phyloP scores from a whole-genome alignment of 2,113 vertebrate species.

The Ginglymostoma cirratum region DNA sequence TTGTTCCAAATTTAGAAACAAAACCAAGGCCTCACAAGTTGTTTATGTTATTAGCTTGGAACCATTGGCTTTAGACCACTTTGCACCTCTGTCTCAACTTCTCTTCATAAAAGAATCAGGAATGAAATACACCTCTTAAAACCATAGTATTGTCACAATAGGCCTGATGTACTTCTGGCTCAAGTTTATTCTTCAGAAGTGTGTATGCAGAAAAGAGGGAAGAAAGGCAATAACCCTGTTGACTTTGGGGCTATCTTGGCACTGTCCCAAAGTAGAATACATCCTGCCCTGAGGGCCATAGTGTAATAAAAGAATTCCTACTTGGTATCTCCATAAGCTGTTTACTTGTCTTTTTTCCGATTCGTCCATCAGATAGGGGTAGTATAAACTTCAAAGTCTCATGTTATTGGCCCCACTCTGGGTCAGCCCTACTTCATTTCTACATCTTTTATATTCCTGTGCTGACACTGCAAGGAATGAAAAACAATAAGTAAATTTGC shows the following conservation, averaged over 20 bases:
- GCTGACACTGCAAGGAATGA: not conserved
- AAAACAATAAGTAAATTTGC: not conserved
- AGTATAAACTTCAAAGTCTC: not conserved
- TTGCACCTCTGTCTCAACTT: no score
- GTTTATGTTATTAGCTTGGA: no score
- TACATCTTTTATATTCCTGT: not conserved
- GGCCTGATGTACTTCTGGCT: not conserved
- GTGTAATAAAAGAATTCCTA: not conserved
- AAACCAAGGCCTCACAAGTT: no score
- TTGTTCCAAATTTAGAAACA: no score
- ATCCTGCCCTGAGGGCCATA: not conserved
- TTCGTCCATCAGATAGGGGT: not conserved
- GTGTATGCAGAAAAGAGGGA: no score
- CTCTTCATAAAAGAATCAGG: no score
- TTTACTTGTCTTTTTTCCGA: not conserved
- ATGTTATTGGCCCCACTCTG: not conserved
- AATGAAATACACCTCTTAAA: no score
- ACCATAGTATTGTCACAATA: no score
- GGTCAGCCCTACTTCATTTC: not conserved
- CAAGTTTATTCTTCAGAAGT: not conserved
- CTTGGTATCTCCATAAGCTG: not conserved
- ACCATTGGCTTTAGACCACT: no score
- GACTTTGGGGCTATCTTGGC: not conserved
- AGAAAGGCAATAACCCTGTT: not conserved
- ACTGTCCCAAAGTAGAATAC: not conserved